Evolutionary conservation across 2,888 invertebrate species (phyloP), one percentile per base, ranked within the genome.

Genomic region (Troides oblongomaculatus): DNA sequence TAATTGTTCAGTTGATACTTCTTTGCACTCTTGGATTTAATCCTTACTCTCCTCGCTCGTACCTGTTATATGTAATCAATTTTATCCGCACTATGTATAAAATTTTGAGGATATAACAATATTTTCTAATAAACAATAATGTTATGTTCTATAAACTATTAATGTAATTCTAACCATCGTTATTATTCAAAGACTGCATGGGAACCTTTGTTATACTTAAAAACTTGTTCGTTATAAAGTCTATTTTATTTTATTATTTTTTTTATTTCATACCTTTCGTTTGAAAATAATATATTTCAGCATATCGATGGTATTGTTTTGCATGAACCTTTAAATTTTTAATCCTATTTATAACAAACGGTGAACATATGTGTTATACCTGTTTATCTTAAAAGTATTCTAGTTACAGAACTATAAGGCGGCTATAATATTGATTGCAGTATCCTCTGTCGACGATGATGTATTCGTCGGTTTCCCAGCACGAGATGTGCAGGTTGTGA

Each of bases 401-500:
- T 5, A 17, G 2, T 50, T 14, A 12, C 5, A 5, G 14, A 50
- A 12, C 18, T 57, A 57, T 57, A 57, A 57, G 6, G 57, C 3
- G n/a, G 21, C 10, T 3, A 46, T 43, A 62, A 21, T 56, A 5
- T 18, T 30, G 23, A 62, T 86, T 86, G 18, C 92, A 93, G 93
- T 94, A 94, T 74, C 93, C 92, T 39, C 90, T 93, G 68, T 83
- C 92, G n/a, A 88, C 92, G 70, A 92, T 92, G 92, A 93, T 93
- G 89, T 95, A 95, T 82, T 93, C 94, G 21, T 94, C 95, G 59
- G 94, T 94, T 72, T 93, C 94, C 58, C 94, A 94, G 80, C 95
- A 95, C 77, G 95, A 95, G 82, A 93, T 95, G 87, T 94, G 94
- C 83, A 93, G 94, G n/a, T 94, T 95, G 94, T 95, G 94, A 95